Evolutionary conservation across 2,888 invertebrate species (phyloP), one percentile per base, ranked within the genome.

Genomic region (Drosophila seclusa): DNA sequence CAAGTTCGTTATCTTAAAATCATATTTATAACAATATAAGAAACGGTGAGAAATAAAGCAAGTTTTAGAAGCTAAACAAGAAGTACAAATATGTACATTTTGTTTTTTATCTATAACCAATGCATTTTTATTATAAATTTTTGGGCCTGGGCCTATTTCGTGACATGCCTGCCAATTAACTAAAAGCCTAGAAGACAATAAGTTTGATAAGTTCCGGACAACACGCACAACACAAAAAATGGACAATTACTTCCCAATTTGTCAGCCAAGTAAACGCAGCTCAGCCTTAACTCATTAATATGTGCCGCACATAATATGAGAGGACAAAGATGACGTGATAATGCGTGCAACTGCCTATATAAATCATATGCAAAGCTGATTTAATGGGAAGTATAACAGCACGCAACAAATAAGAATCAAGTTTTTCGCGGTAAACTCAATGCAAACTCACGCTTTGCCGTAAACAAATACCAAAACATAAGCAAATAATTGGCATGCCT

Each of bases 181-280:
- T 11, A 32, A 36, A 53, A 45, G 21, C 11, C 31, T 11, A 52
- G 38, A 57, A 70, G 58, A 72, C 63, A 54, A 68, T 66, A 38
- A 61, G 64, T 73, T 76, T 34, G 71, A 61, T 68, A 63, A 82
- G 85, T 83, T 83, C 86, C 83, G 83, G 69, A 54, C 24, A 45
- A 24, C 45, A 45, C 70, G 50, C 42, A 16, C 49, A 34, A 52
- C 29, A n/a, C 59, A 76, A 54, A 34, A 82, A 59, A 59, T 68
- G 21, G 72, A 64, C 69, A 73, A 66, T 71, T 73, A 71, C 85
- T 89, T 89, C 87, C 88, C 83, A 79, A 78, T 89, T 90, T 75
- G 83, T 84, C 79, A 84, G 78, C 72, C 62, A 69, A 75, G 24
- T 8, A 50, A 53, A 68, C 59, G 21, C 59, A 68, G 50, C 66